Percentiles rank a stretch among this genome's conserved stretches.
Evolutionary conservation across 35 echinoderm and acorn worm species (phyloP).

Genomic region (Chiridota heheva): DNA sequence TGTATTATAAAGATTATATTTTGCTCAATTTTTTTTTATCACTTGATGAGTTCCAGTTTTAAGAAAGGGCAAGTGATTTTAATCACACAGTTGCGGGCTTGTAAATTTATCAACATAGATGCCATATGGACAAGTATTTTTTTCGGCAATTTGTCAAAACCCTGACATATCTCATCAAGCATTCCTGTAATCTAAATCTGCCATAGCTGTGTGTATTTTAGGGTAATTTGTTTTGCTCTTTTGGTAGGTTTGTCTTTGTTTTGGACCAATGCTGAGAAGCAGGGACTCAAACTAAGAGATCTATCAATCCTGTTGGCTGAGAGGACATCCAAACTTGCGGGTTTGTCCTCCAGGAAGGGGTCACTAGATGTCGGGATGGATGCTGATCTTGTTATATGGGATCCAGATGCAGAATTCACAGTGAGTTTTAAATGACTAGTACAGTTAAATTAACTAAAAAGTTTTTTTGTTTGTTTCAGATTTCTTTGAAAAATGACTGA

Average conservation of each 20-base stretch:
- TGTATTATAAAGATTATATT: too few relatives aligned
- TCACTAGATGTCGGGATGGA: slow-evolving; percentile 56
- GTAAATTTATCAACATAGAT: too few relatives aligned
- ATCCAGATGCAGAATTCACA: slow-evolving; percentile 34
- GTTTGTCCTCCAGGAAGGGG: slow-evolving; percentile 50
- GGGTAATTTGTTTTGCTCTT: neutral
- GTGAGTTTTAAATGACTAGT: neutral
- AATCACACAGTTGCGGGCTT: too few relatives aligned
- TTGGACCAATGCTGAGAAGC: slow-evolving; percentile 42
- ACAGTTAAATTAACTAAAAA: neutral
- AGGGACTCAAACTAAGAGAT: slow-evolving; percentile 41
- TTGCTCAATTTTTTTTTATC: too few relatives aligned
- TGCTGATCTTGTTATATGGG: slow-evolving; percentile 63
- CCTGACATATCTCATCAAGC: neutral
- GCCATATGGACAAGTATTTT: too few relatives aligned
- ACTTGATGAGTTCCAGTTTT: too few relatives aligned
- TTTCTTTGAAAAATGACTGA: too few relatives aligned
- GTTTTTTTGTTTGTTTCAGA: neutral
- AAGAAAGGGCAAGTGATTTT: too few relatives aligned
- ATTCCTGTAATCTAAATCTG: neutral
- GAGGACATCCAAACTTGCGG: slow-evolving; percentile 41
- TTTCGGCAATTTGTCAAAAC: too few relatives aligned
- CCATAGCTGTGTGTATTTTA: neutral
- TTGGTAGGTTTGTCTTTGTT: slow-evolving; percentile 48
- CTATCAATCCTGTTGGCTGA: slow-evolving; percentile 45